Evolutionary conservation across 2,888 invertebrate genomes (phyloP).

Genomic region (Neoitamus cyanurus): DNA sequence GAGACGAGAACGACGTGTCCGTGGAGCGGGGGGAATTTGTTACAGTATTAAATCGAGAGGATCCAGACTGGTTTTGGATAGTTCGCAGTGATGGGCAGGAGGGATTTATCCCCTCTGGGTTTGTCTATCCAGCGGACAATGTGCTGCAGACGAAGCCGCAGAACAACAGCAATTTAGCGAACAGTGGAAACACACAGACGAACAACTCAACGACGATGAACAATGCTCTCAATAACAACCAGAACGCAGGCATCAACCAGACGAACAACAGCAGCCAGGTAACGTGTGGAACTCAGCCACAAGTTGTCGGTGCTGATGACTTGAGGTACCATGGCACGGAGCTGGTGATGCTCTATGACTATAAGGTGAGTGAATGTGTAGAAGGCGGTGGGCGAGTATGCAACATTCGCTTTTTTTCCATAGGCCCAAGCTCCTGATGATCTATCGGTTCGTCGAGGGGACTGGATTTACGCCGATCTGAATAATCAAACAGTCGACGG

Average conservation of each 20-base stretch:
- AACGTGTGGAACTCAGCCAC: slow-evolving; percentile 56
- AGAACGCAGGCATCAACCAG: slow-evolving; percentile 52
- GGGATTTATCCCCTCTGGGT: slow-evolving; percentile 94
- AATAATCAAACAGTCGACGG: slow-evolving; percentile 94
- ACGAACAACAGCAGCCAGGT: slow-evolving; percentile 8
- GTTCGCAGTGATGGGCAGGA: slow-evolving; percentile 92
- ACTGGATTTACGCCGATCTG: slow-evolving; percentile 95
- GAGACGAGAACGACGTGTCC: slow-evolving; percentile 94
- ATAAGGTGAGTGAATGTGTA: slow-evolving; percentile 76
- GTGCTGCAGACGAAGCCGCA: slow-evolving; percentile 70
- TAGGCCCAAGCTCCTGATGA: slow-evolving; percentile 93
- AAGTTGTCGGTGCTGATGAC: slow-evolving; percentile 70
- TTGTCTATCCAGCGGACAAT: slow-evolving; percentile 90
- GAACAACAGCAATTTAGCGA: slow-evolving; percentile 54
- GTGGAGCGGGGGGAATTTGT: slow-evolving; percentile 95
- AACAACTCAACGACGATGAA: slow-evolving; percentile 47
- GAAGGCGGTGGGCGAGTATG: too few species aligned
- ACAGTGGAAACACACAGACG: slow-evolving; percentile 51
- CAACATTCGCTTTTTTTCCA: too few species aligned
- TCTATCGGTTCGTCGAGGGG: slow-evolving; percentile 88
- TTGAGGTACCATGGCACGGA: slow-evolving; percentile 88
- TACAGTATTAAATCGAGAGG: slow-evolving; percentile 93
- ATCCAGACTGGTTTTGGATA: slow-evolving; percentile 98
- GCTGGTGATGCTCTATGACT: slow-evolving; percentile 94
- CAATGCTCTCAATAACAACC: slow-evolving; percentile 48